Base-by-base conservation (phyloP, 2,797 vertebrate species). In the Paedocypris micromegethes region DNA sequence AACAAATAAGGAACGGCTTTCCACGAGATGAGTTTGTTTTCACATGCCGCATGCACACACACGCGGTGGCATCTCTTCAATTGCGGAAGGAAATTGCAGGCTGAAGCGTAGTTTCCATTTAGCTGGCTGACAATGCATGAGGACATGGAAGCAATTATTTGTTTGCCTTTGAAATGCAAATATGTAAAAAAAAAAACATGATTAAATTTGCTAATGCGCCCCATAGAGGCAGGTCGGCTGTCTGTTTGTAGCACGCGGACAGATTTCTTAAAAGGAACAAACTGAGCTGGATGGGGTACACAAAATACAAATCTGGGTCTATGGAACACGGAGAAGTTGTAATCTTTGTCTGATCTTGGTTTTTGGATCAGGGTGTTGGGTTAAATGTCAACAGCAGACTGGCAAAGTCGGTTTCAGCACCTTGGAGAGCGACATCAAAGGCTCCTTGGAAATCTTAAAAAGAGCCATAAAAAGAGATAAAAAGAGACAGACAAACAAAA, bases 141-240 rank as follows among this genome's bases (percentile, higher is more conserved):
- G 85, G 84, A 83, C 82, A 86, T 79, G 84, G 86, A 88, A 87
- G 85, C 84, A 88, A 88, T 89, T 87, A 86, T 85, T 85, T 72
- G 52, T 77, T 85, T 83, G 81, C 83, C 80, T 85, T 73, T 80
- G 81, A 82, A 83, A 86, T 82, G 87, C 85, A 85, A 86, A 88
- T 86, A 84, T 84, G 77, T 50, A 49, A 82, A 86, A 85, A 72
- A 52, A 54, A 66, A 52, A 42, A 40, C 50, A 58, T 46, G 62
- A 65, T 72, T 43, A 59, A 45, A 72, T 61, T 56, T 58, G 66
- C 72, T 45, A 72, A 70, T 73, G 61, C 64, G 66, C 56, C 54
- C 64, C 73, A 73, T 63, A 66, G 71, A 63, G 64, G 47, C 70
- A 73, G 72, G 75, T 64, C 71, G 57, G 49, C 57, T 73, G 49